Evolutionary conservation across 2,113 vertebrate species (phyloP), one percentile per base, ranked within the genome.

Genomic region (Anoplopoma fimbria): DNA sequence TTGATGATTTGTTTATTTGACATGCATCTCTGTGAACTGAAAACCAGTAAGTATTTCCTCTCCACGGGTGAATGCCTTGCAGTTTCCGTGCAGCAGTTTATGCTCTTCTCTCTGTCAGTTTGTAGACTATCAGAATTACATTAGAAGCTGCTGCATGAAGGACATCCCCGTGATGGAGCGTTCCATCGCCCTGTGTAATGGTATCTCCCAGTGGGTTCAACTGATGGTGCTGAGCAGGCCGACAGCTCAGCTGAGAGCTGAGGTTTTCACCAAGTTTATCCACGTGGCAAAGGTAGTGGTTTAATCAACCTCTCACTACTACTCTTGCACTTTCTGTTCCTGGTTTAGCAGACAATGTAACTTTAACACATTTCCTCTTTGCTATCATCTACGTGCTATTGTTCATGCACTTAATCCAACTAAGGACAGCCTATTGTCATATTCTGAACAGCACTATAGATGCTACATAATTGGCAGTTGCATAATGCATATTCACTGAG

Each of bases 181-280:
- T 60, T 98, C 97, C 47, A 97, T 99, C 34, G 95, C 97, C 75
- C 95, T 99, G 90, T 99, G 98, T 83, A 99, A 99, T 9, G 97
- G 98, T 68, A 94, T 99, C 89, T 98, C 97, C 86, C 98, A 99
- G 93, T 99, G 98, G 97, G 98, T 99, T 12, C 98, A 99, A 60
- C 94, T 99, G 33, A 99, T 99, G 98, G 97, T 99, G 87, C 95
- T 99, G 82, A 99, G 97, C 88, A 95, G 97, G 77, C 98, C 98
- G 34, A 99, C 98, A 0, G 96, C 98, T 4, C 98, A 98, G 91
- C 96, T 99, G 77, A 95, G 97, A 76, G 97, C 98, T 17, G 97
- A 99, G 91, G 98, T 98, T 89, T 98, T 98, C 94, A 97, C 96
- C 89, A 99, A 99, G 92, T 99, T 99, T 83, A 98, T 99, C 91